These are phyloP conservation scores for Apotomis capreana DNA, from an alignment of 2,888 invertebrate genomes.

Conservation along the genomic window DNA sequence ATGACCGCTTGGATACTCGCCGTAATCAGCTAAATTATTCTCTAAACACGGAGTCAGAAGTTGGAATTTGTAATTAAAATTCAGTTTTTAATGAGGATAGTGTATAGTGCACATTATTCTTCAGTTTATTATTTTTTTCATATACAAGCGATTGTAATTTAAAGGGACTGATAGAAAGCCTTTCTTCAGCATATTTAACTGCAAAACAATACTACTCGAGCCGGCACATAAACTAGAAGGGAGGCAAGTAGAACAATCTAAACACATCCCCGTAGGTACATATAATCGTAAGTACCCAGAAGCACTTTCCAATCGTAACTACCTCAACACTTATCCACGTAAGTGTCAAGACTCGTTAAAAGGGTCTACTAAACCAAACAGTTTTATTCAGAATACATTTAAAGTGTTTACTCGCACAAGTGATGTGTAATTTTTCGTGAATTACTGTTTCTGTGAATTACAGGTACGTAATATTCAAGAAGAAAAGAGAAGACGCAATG, in stretches of 20 bases:
- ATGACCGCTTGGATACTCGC: neutral
- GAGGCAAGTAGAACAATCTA: no score
- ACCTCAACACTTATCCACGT: neutral
- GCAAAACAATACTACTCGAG: no score
- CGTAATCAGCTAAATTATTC: neutral
- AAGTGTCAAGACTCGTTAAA: neutral
- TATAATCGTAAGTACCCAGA: neutral
- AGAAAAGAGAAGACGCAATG: no score
- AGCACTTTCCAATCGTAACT: neutral
- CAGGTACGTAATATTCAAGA: no score
- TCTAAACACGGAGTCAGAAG: neutral
- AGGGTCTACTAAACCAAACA: slow-evolving; percentile 11
- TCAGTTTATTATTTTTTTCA: no score
- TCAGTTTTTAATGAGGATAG: neutral
- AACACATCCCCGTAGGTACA: no score
- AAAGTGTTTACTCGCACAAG: neutral
- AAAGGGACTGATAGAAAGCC: no score
- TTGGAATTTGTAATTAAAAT: neutral
- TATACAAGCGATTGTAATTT: no score
- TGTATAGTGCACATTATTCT: neutral
- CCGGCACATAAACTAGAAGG: no score
- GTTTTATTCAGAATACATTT: neutral
- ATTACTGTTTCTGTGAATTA: no score
- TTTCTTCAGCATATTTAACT: no score
- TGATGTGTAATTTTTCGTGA: neutral